These are phyloP conservation scores for Emberiza fucata DNA, from an alignment of 2,113 vertebrate genomes.

Conservation along the genomic window DNA sequence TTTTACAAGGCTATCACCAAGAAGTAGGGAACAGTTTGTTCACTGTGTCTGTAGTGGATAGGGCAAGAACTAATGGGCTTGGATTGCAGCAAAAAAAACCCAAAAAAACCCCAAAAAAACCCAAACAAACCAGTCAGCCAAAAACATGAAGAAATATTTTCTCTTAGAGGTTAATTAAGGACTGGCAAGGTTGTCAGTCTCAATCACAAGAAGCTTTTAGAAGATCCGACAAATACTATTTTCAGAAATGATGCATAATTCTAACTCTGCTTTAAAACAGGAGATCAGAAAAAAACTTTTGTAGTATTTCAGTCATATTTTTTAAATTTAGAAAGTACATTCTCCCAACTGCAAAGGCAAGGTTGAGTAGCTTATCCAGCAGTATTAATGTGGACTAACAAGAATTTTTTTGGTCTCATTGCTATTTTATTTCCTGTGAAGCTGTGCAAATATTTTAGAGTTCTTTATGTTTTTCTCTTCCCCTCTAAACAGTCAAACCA, in stretches of 20 bases:
- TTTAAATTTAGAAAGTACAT: not conserved
- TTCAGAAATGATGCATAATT: not conserved
- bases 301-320: not conserved
- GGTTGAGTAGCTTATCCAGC: not conserved
- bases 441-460: not conserved
- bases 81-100: not conserved
- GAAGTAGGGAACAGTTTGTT: not conserved
- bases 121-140: not conserved
- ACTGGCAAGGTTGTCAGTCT: not conserved
- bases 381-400: not conserved
- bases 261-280: not conserved
- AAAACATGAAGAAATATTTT: not conserved
- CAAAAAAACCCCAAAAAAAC: too few species aligned
- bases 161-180: not conserved
- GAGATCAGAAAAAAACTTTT: not conserved
- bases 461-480: not conserved
- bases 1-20: not conserved
- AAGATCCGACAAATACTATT: not conserved
- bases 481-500: not conserved
- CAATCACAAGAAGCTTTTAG: not conserved
- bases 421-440: not conserved
- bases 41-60: not conserved
- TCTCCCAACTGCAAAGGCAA: not conserved
- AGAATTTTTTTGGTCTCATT: not conserved
- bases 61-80: not conserved